Base-by-base conservation (phyloP, 2,113 vertebrate genomes). In the Pungitius pungitius region DNA sequence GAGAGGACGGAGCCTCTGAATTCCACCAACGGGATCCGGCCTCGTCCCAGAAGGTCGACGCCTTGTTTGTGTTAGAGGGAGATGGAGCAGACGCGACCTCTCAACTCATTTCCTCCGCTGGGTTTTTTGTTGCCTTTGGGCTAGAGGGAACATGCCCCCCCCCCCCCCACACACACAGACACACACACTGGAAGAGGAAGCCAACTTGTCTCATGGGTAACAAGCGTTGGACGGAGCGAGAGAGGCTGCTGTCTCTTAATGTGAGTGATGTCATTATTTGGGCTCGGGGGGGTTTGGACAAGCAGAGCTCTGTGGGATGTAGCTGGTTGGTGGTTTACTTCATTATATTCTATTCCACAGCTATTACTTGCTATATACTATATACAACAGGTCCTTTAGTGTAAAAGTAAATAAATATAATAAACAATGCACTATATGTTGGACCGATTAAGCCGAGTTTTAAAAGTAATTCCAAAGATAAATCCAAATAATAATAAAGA, bases 21-120 rank as follows among this genome's bases (percentile, higher is more conserved):
- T 60, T 40, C 22, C 10, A 68, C 80, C 83, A 57, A 27, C 10
- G 5, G 69, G 72, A 3, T 33, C 57, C 18, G 30, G 13, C 12
- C 69, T 49, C 57, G 55, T 47, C 79, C 84, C 85, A 82, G 54
- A 51, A 67, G 49, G 30, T 20, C 82, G 39, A 52, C 27, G 24
- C 35, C 68, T 57, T 88, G 88, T 91, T 89, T 88, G 81, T 54
- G 66, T 87, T 83, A 33, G 43, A 15, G 52, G 84, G 83, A 89
- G 78, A 81, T 42, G 84, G 78, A 81, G 78, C 65, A 11, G 81
- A 47, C 58, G 14, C 43, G 60, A 89, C 86, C 89, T 81, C 80
- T 85, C 56, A 55, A 59, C 81, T 73, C 73, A 68, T 76, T 87
- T 88, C 87, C 87, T 87, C 76, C 75, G 64, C 43, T 75, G 60